A percentile compares a stretch with the other conserved stretches of the same genome.
These are phyloP conservation scores for Leuciscus idus DNA, from an alignment of 2,113 vertebrate species.

Conservation along the genomic window DNA sequence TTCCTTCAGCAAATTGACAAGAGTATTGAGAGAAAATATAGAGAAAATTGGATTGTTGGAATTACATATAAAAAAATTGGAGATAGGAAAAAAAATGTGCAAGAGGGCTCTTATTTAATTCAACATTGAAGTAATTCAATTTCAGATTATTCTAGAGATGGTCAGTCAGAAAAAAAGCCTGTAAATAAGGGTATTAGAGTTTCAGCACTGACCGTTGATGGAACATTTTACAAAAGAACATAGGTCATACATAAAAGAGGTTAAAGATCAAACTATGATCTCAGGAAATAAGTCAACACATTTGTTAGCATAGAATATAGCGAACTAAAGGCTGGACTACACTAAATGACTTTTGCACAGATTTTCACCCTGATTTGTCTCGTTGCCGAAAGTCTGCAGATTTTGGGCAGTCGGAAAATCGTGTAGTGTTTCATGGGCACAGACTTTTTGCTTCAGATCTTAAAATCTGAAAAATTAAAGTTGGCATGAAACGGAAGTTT, in stretches of 20 bases:
- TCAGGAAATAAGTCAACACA: background rate
- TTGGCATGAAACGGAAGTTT: no score
- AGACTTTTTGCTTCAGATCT: background rate
- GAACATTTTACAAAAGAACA: slow-evolving; percentile 2
- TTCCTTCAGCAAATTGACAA: slow-evolving; percentile 79
- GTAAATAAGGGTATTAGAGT: slow-evolving; percentile 26
- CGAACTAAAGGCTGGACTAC: background rate
- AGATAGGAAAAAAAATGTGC: slow-evolving; percentile 59
- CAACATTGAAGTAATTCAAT: slow-evolving; percentile 76
- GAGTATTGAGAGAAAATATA: slow-evolving; percentile 79
- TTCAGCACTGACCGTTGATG: background rate
- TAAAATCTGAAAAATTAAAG: background rate
- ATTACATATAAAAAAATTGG: slow-evolving; percentile 71
- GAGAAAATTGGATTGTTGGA: slow-evolving; percentile 78
- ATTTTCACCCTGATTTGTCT: background rate
- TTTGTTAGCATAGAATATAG: background rate
- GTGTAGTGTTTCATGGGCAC: background rate
- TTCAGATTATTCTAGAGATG: slow-evolving; percentile 56
- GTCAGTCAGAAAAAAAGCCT: slow-evolving; percentile 34
- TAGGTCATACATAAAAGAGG: background rate
- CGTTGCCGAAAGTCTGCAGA: background rate
- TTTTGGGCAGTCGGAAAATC: background rate
- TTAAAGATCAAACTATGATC: slow-evolving; percentile 13
- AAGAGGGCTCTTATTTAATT: slow-evolving; percentile 75
- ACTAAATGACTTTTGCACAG: background rate